A percentile compares a stretch with the other conserved stretches of the same genome.
Conservation (phyloP, 2,113 vertebrate genomes). For the Archilochus colubris region DNA sequence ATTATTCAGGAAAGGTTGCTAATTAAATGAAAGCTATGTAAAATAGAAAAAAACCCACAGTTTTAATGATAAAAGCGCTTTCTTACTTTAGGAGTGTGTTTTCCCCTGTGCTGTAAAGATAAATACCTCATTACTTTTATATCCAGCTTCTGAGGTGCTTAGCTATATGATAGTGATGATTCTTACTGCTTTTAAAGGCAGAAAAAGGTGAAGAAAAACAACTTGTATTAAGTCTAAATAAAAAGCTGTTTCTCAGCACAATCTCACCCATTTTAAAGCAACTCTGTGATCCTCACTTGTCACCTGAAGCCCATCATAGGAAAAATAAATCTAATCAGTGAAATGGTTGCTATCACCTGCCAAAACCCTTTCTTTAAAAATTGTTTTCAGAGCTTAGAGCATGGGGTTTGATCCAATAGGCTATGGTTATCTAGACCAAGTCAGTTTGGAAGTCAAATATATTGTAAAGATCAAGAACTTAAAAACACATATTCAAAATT, state of each 20-base stretch:
- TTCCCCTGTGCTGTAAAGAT: not conserved
- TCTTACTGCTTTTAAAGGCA: not conserved
- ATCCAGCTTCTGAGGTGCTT: not conserved
- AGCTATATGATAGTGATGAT: not conserved
- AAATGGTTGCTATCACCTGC: not conserved
- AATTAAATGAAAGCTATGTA: not conserved
- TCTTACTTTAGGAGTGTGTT: not conserved
- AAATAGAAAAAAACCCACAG: not conserved
- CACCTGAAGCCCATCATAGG: not conserved
- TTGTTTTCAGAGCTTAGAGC: not conserved
- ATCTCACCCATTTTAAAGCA: not conserved
- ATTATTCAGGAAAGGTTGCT: not conserved
- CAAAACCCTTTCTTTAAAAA: not conserved
- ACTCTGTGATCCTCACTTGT: not conserved
- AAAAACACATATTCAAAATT: not conserved
- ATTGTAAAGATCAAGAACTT: not conserved
- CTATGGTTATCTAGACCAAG: not conserved
- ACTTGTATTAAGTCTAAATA: not conserved
- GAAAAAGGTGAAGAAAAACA: not conserved
- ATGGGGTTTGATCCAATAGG: not conserved
- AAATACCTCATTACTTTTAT: not conserved
- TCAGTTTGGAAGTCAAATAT: not conserved
- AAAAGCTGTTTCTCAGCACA: constrained; percentile 21
- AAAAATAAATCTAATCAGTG: constrained; percentile 15
- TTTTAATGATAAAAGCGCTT: not conserved